A percentile compares a stretch with the other conserved stretches of the same genome.
phyloP scores from a whole-genome alignment of 1,140 invertebrate genomes.

The Hetaerina americana region DNA sequence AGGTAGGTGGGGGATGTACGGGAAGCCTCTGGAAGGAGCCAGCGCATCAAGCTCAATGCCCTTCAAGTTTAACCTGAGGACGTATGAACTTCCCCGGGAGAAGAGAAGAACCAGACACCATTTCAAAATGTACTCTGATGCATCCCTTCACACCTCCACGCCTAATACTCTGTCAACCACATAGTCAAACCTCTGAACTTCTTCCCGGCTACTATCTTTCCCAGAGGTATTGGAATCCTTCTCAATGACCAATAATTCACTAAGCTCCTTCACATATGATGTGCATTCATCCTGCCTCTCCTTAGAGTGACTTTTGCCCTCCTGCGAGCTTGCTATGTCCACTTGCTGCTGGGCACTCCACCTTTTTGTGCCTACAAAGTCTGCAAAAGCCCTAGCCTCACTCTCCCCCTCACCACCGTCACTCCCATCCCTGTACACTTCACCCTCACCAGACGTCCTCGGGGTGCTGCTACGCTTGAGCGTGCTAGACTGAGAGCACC shows the following conservation, averaged over 20 bases:
- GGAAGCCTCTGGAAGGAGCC: background rate
- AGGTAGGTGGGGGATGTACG: background rate
- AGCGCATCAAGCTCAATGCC: background rate
- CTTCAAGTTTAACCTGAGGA: background rate
- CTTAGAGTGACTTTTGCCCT: background rate
- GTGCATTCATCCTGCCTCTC: slow-evolving; percentile 10
- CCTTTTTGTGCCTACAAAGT: slow-evolving; percentile 10
- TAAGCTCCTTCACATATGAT: background rate
- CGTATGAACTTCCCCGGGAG: background rate
- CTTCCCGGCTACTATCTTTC: slow-evolving; percentile 23
- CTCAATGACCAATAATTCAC: slow-evolving; percentile 9
- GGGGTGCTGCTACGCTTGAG: slow-evolving; percentile 14
- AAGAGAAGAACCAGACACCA: background rate
- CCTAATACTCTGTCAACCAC: slow-evolving; percentile 51
- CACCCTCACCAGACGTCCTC: slow-evolving; percentile 9
- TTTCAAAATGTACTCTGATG: slow-evolving; percentile 1
- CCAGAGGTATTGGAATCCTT: slow-evolving; percentile 15
- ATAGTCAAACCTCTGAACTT: slow-evolving; percentile 48
- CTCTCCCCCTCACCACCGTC: slow-evolving; percentile 11
- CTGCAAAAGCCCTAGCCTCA: slow-evolving; percentile 10
- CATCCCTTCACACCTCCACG: slow-evolving; percentile 41
- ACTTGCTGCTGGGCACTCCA: background rate
- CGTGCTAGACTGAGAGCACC: slow-evolving; percentile 13
- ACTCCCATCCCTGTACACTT: slow-evolving; percentile 9
- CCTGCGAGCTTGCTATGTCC: background rate